Evolutionary conservation across 2,113 vertebrate species (phyloP).

Genomic region (Alces alces): DNA sequence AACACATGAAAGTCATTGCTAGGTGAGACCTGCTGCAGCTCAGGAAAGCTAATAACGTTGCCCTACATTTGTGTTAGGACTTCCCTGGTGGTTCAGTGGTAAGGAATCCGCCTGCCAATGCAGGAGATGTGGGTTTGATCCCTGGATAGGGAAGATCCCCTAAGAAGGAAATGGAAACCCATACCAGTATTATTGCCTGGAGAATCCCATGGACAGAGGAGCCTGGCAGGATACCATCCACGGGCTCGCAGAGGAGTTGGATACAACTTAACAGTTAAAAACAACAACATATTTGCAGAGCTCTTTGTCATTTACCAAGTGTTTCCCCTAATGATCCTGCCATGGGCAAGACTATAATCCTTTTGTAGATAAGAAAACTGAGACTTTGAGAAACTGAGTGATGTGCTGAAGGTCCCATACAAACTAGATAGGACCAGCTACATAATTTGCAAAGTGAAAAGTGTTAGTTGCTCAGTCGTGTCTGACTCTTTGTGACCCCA

Average conservation of each 20-base stretch:
- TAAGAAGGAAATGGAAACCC: background rate
- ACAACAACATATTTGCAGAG: background rate
- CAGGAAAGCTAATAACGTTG: background rate
- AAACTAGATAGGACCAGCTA: too few species aligned
- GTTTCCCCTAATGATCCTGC: background rate
- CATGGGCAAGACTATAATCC: background rate
- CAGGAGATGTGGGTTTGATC: background rate
- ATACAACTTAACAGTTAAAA: background rate
- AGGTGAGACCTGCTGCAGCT: background rate
- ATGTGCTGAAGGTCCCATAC: background rate
- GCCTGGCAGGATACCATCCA: background rate
- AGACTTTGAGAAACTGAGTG: background rate
- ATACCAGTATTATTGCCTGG: background rate
- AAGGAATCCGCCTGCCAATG: background rate
- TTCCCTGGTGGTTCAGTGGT: background rate
- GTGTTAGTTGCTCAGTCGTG: background rate
- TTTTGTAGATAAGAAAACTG: background rate
- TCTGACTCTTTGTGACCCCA: background rate
- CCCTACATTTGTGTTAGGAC: background rate
- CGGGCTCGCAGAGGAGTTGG: background rate
- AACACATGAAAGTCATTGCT: background rate
- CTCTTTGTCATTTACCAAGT: background rate
- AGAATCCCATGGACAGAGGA: background rate
- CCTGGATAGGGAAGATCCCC: background rate
- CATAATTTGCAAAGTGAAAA: background rate